Conservation (phyloP, 30 jellyfish, hydroid and myxozoan genomes). For the Cassiopea andromeda region DNA sequence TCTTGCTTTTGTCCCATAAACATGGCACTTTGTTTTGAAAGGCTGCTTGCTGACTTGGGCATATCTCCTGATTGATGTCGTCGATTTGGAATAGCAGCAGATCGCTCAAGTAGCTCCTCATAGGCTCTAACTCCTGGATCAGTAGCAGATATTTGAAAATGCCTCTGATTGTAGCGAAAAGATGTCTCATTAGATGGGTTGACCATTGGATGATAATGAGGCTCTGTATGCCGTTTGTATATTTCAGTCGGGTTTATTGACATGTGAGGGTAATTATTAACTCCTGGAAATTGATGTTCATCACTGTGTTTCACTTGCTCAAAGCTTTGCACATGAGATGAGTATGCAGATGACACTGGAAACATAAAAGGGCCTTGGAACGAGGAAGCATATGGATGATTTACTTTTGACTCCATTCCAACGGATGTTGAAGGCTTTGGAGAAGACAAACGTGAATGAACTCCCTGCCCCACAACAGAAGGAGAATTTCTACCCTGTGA, state of each 20-base stretch:
- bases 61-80: conserved; percentile 40
- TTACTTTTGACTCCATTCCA: neutral
- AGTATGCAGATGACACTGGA: conserved; percentile 5
- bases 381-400: neutral
- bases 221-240: neutral
- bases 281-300: neutral
- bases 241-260: conserved; percentile 13
- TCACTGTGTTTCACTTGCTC: conserved; percentile 9
- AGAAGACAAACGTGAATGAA: neutral
- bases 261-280: conserved; percentile 1
- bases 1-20: neutral
- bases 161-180: conserved; percentile 18
- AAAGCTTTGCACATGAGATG: neutral
- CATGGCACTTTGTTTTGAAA: conserved; percentile 7
- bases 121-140: conserved; percentile 69
- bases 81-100: conserved; percentile 85
- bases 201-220: conserved; percentile 5
- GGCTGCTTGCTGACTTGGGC: neutral
- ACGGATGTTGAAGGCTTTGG: neutral
- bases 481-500: conserved; percentile 9
- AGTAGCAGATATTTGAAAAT: conserved; percentile 25
- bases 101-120: conserved; percentile 73
- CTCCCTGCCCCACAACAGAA: neutral
- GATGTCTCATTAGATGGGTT: conserved; percentile 18
- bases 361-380: conserved; percentile 20